Evolutionary conservation across 2,888 invertebrate species (phyloP), one percentile per base, ranked within the genome.

Genomic region (Limenitis camilla): DNA sequence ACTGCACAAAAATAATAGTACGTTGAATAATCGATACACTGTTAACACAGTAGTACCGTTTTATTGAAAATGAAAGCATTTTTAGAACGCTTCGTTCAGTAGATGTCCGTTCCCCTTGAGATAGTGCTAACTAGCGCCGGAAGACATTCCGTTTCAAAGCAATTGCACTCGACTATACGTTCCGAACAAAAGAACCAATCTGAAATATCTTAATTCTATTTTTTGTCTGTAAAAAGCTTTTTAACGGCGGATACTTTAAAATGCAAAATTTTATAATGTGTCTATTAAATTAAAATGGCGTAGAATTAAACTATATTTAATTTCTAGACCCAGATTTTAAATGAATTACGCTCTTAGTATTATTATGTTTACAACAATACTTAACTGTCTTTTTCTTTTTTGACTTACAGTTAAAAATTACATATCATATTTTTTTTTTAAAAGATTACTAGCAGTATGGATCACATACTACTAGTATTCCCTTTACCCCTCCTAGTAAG

Each of bases 51-150:
- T 29, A 30, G 36, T 11, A 36, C 11, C 36, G 38, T 38, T 38
- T 45, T 11, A 29, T 38, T 19, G 39, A 50, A 50, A 50, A 44
- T 27, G 32, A 44, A 44, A 50, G 39, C 50, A 39, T 35, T 49
- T 53, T 49, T 53, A 45, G 60, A 60, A 53, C 57, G 48, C 55
- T 56, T 55, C 61, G 60, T 48, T 61, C 60, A 63, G 74, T 76
- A 64, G 54, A 56, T 56, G 70, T 64, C 74, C 74, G 73, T 61
- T 54, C 56, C 58, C 63, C 59, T 60, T 61, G 64, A 75, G 76
- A 77, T 77, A 76, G 74, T 70, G 74, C 64, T 74, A 76, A 76
- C 74, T 72, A 67, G 67, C 61, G 56, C 60, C 56, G 63, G 49
- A 66, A 63, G 64, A 69, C 64, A 69, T 69, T 67, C 66, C 66